phyloP scores from a whole-genome alignment of 2,113 vertebrate genomes.

The Phoenicopterus ruber region DNA sequence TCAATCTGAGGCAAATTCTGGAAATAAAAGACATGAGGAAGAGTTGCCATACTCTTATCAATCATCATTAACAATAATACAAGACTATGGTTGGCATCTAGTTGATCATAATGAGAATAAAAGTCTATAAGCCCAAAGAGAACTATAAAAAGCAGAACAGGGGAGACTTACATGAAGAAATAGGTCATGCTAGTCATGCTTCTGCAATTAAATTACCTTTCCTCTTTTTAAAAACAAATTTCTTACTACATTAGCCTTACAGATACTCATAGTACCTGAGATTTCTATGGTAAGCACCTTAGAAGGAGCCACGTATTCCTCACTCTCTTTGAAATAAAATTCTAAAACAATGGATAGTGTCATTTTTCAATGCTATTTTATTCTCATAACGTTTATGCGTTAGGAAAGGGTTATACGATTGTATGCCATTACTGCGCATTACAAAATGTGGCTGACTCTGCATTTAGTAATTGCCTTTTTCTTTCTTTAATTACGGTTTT shows the following conservation, averaged over 20 bases:
- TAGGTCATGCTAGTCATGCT: not conserved
- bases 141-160: not conserved
- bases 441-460: not conserved
- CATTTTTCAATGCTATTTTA: not conserved
- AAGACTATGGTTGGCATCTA: not conserved
- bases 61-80: not conserved
- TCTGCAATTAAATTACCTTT: not conserved
- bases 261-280: not conserved
- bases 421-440: rapidly evolving
- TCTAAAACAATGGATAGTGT: not conserved
- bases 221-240: not conserved
- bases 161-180: not conserved
- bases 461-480: not conserved
- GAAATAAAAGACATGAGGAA: not conserved
- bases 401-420: not conserved
- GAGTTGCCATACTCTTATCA: not conserved
- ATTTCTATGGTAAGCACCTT: not conserved
- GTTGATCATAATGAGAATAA: not conserved
- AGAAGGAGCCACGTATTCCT: not conserved
- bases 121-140: not conserved
- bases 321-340: not conserved
- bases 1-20: not conserved
- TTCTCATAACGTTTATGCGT: not conserved
- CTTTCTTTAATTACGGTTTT: not conserved
- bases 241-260: not conserved